phyloP scores from a whole-genome alignment of 1,140 invertebrate genomes.

The Drosophila miranda region DNA sequence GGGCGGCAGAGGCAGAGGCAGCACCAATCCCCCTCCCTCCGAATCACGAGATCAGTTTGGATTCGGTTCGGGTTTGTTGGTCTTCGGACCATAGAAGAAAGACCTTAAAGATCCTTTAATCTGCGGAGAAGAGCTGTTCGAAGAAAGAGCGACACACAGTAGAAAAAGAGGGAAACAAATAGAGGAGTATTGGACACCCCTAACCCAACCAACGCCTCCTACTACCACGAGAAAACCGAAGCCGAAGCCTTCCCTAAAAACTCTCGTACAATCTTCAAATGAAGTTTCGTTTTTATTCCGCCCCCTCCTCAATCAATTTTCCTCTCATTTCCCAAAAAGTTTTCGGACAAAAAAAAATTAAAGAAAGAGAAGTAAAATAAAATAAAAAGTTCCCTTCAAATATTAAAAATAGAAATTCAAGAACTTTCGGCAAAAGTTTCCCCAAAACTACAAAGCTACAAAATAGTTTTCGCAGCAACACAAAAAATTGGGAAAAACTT shows the following conservation, averaged over 20 bases:
- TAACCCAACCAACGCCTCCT: no score
- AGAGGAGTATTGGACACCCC: no score
- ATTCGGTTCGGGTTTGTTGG: no score
- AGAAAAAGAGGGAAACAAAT: no score
- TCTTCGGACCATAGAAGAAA: no score
- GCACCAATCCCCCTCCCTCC: no score
- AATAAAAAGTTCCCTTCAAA: conserved; percentile 25
- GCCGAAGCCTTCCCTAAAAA: conserved; percentile 2
- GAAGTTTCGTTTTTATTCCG: conserved; percentile 7
- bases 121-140: no score
- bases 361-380: neutral
- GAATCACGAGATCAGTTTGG: no score
- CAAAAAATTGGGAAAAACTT: conserved; percentile 18
- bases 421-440: conserved; percentile 40
- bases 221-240: no score
- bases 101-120: no score
- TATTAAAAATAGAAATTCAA: conserved; percentile 44
- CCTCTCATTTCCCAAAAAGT: conserved; percentile 15
- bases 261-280: conserved; percentile 12
- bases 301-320: neutral
- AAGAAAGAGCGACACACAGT: no score
- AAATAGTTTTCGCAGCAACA: conserved; percentile 33
- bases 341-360: neutral
- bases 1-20: neutral
- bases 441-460: conserved; percentile 39